phyloP scores from a whole-genome alignment of 2,888 invertebrate species.

The Dorcus parallelipipedus region DNA sequence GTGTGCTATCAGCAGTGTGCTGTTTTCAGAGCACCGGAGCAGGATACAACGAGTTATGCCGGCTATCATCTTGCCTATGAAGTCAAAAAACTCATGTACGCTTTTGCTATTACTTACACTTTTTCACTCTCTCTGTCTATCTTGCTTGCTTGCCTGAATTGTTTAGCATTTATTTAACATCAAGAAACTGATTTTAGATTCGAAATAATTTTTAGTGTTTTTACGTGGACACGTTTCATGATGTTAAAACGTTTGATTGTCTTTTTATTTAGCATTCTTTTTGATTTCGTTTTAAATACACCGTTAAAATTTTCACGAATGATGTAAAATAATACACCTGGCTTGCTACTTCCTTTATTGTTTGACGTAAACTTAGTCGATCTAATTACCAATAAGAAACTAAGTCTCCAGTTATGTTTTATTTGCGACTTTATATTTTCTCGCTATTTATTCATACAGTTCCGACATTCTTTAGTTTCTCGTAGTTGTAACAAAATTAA shows the following conservation, averaged over 20 bases:
- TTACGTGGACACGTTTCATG: not conserved
- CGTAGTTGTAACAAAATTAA: not conserved
- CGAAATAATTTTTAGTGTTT: not conserved
- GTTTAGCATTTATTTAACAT: constrained; percentile 1
- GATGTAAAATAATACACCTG: no score
- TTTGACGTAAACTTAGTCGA: no score
- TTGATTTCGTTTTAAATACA: not conserved
- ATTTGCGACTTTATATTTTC: no score
- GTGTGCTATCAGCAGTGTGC: constrained; percentile 52
- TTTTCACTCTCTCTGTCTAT: constrained; percentile 21
- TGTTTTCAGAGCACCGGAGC: constrained; percentile 84
- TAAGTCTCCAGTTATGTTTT: no score
- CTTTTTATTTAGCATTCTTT: constrained; percentile 3
- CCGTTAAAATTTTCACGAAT: no score
- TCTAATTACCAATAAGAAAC: no score
- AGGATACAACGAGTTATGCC: constrained; percentile 91
- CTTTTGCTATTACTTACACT: constrained; percentile 51
- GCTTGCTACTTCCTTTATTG: no score
- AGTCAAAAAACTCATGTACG: constrained; percentile 99
- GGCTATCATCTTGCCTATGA: constrained; percentile 99
- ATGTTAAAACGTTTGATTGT: not conserved
- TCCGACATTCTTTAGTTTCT: no score
- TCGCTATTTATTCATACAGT: no score
- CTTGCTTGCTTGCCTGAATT: constrained; percentile 18
- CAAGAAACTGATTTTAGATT: not conserved